A percentile compares a stretch with the other conserved stretches of the same genome.
Evolutionary conservation across 2,888 invertebrate genomes (phyloP).

Genomic region (Hypselothyrea guttata): DNA sequence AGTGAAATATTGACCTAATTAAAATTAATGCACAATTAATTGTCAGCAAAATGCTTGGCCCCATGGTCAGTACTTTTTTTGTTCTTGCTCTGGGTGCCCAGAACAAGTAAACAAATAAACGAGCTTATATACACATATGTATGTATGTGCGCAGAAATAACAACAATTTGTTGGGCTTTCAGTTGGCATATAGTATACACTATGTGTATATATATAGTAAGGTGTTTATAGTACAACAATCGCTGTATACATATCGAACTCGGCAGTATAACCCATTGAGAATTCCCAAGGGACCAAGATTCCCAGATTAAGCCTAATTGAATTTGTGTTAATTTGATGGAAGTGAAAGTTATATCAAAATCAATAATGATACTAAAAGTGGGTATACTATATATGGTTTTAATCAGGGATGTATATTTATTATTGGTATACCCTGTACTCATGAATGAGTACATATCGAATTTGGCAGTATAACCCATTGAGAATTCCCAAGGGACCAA

Average conservation of each 20-base stretch:
- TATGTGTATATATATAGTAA: constrained; percentile 6
- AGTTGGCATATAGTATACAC: constrained; percentile 21
- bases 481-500: constrained; percentile 45
- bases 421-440: no score
- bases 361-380: no score
- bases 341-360: no score
- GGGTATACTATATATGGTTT: no score
- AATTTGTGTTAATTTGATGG: background rate
- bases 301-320: background rate
- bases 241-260: constrained; percentile 6
- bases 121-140: constrained; percentile 5
- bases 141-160: constrained; percentile 9
- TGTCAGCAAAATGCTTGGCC: constrained; percentile 49
- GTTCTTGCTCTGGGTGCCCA: constrained; percentile 15
- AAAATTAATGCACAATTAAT: constrained; percentile 69
- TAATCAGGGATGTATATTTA: no score
- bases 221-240: constrained; percentile 46
- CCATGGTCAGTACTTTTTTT: constrained; percentile 10
- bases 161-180: constrained; percentile 46
- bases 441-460: no score
- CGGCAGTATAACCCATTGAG: background rate
- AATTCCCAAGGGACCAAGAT: constrained; percentile 44
- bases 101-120: constrained; percentile 44
- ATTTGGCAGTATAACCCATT: background rate
- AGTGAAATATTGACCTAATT: constrained; percentile 59